Percentiles rank a stretch among this genome's conserved stretches.
Conservation (phyloP, 2,797 vertebrate genomes). For the Setipinna tenuifilis region DNA sequence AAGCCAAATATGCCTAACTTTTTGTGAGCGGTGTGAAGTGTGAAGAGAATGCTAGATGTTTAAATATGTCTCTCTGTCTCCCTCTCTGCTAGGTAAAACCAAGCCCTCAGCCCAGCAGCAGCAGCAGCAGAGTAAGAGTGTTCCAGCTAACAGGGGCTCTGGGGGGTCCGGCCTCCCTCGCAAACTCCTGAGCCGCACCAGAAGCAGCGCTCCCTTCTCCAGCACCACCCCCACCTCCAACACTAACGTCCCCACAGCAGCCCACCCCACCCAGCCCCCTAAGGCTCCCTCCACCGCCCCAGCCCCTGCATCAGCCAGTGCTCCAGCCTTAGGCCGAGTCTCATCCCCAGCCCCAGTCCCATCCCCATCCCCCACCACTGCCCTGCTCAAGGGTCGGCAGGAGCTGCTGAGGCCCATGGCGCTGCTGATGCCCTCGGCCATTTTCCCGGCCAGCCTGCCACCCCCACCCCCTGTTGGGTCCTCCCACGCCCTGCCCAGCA, state of each 20-base stretch:
- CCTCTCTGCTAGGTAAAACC: conserved; percentile 54
- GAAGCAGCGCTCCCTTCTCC: background rate
- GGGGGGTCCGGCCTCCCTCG: background rate
- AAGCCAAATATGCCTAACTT: too few species aligned
- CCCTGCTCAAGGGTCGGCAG: conserved; percentile 47
- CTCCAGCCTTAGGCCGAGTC: background rate
- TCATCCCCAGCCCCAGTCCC: background rate
- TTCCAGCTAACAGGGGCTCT: conserved; percentile 26
- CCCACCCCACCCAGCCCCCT: background rate
- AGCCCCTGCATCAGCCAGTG: background rate
- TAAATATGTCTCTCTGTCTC: conserved; percentile 12
- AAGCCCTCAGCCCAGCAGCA: conserved; percentile 40
- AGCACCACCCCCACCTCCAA: background rate
- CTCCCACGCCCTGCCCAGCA: too few species aligned
- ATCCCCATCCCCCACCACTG: conserved; percentile 34
- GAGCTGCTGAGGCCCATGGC: conserved; percentile 71
- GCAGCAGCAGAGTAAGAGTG: conserved; percentile 37
- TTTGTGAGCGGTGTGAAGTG: too few species aligned
- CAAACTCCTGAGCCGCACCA: background rate
- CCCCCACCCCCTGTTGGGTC: conserved; percentile 30
- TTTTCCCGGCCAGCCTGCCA: conserved; percentile 57
- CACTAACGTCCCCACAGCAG: background rate
- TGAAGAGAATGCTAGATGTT: too few species aligned
- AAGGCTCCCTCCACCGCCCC: background rate
- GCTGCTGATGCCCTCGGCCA: conserved; percentile 72